Base-by-base conservation (phyloP, 2,888 invertebrate genomes). In the Fragum sueziense region DNA sequence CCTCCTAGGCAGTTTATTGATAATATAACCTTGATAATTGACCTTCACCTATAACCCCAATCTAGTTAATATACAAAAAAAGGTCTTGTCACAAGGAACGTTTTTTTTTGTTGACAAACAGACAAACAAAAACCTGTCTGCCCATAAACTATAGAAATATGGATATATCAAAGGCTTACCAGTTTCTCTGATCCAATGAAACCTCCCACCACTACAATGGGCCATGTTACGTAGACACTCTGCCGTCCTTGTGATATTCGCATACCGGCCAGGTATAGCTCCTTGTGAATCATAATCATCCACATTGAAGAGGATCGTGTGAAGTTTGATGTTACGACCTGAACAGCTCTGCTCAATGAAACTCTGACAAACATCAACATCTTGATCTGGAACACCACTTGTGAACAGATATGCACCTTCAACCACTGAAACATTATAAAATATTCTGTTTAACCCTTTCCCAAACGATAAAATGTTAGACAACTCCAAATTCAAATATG, bases 161-260 rank as follows among this genome's bases (percentile, higher is more conserved):
- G 37, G 37, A 37, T 37, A 37, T 37, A 9, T 6, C 14, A 9
- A 37, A 37, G 14, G 14, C 37, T 65, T 70, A 92, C 93, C 93
- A 84, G 93, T 93, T 84, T 93, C 93, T 75, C 93, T 87, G 80
- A 93, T 93, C 93, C 93, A 93, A 82, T 93, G 93, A 78, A 93
- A 93, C 62, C 93, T 87, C n/a, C 93, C 93, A 9, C 87, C 89
- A 68, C 90, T 90, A 67, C 90, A 88, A 81, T 93, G 93, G 9
- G 93, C 92, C 88, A 93, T 82, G 68, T 89, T 89, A 22, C 93
- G 75, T 61, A 93, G 87, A 76, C 91, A 89, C 73, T 93, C 93
- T 0, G 93, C 92, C 9, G 93, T 93, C 59, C 90, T 87, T 3
- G 93, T 92, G 85, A 93, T 93, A 88, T 92, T 93, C 73, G 93